Base-by-base conservation (phyloP, 2,113 vertebrate species). In the Pyxicephalus adspersus region DNA sequence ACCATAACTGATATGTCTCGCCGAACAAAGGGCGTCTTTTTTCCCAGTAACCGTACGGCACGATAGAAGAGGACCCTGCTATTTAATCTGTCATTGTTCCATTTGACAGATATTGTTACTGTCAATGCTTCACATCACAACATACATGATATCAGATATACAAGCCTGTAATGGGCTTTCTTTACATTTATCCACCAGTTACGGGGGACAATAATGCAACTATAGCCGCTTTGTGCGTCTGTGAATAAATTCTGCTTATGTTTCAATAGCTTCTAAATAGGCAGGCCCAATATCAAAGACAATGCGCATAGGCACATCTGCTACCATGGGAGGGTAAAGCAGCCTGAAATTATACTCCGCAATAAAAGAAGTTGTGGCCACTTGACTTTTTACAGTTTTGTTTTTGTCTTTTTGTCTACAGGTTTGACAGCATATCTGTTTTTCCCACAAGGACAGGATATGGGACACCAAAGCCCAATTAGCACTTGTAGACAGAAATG, bases 1-100 rank as follows among this genome's bases (percentile, higher is more conserved):
- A 84, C 75, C 81, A 81, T 1, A 7, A 83, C 84, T 34, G 18
- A 87, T 67, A 87, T 2, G 79, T 81, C 80, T 5, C 0, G 19
- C 84, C 80, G 84, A 90, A 86, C 87, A 90, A 85, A 76, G 73
- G 64, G 68, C 73, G 88, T 84, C 76, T 83, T 87, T 85, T 85
- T 88, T 77, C 31, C 82, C 84, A 1, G 0, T 13, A 77, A 83
- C 76, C 83, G 77, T 84, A 75, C 83, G 83, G 64, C 73, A 4
- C 0, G 81, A 87, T 66, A 84, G 86, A 83, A 79, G 83, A 87
- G 83, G 3, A 11, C 77, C 79, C 80, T 64, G 85, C 86, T 90
- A 80, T 84, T 90, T 86, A 61, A 86, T 85, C 83, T 75, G 28
- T 83, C 84, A 17, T 22, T 84, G 83, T 83, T 83, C 83, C 77